phyloP scores from a whole-genome alignment of 2,113 vertebrate species.

The Isurus oxyrinchus region DNA sequence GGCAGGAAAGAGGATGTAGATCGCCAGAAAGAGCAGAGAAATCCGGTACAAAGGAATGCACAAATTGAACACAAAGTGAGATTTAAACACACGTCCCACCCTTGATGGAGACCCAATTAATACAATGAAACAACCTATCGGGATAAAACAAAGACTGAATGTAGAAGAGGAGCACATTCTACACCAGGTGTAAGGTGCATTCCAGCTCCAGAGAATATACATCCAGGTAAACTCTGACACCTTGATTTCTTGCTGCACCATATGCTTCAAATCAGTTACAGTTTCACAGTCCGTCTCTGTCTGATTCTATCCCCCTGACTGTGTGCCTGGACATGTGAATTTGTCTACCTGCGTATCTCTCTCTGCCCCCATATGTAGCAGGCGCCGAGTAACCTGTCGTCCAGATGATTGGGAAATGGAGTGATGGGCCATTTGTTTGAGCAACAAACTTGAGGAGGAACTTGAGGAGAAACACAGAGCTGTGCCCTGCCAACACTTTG shows the following conservation, averaged over 20 bases:
- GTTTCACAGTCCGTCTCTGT: not conserved
- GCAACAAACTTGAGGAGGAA: not conserved
- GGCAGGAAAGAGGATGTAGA: not conserved
- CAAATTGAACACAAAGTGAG: not conserved
- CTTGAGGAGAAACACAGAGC: not conserved
- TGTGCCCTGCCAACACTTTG: not conserved
- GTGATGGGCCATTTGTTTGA: not conserved
- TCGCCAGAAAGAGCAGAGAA: not conserved
- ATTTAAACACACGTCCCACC: not conserved
- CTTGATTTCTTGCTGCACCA: not conserved
- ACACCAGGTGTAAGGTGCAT: not conserved
- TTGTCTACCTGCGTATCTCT: no score
- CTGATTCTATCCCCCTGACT: not conserved
- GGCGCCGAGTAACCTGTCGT: not conserved
- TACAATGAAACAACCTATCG: not conserved
- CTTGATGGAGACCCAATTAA: no score
- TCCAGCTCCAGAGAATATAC: not conserved
- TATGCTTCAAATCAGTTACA: not conserved
- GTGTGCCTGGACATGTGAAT: not conserved
- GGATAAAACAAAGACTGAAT: not conserved
- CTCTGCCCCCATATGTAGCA: not conserved
- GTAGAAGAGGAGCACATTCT: no score
- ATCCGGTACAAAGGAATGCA: not conserved
- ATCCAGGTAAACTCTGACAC: not conserved
- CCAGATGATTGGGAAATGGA: not conserved